A percentile compares a stretch with the other conserved stretches of the same genome.
These are phyloP conservation scores for Gymnogyps californianus DNA, from an alignment of 2,113 vertebrate species.

Conservation along the genomic window DNA sequence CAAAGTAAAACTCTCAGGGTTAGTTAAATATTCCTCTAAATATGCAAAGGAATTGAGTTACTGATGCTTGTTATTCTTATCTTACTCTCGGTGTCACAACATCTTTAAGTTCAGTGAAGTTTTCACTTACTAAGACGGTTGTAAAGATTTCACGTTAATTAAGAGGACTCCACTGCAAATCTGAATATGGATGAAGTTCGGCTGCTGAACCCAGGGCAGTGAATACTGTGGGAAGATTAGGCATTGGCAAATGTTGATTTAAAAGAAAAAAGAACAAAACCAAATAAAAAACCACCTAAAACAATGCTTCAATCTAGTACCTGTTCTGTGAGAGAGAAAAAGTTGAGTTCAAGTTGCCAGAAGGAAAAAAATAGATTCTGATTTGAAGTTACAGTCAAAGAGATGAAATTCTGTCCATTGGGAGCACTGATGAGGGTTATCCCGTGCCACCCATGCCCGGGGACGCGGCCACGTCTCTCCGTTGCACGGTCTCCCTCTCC, in stretches of 20 bases:
- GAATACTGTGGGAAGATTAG: background rate
- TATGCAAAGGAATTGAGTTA: conserved; percentile 39
- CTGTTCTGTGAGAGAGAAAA: background rate
- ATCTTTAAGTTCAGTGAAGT: conserved; percentile 53
- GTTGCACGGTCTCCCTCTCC: rapidly evolving
- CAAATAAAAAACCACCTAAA: background rate
- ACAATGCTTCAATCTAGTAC: background rate
- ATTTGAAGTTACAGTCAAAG: background rate
- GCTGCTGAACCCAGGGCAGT: conserved; percentile 31
- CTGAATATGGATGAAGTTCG: conserved; percentile 33
- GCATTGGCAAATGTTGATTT: conserved; percentile 5
- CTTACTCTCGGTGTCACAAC: conserved; percentile 42
- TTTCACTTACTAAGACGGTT: conserved; percentile 46
- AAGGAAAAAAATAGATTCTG: background rate
- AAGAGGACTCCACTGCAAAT: conserved; percentile 43
- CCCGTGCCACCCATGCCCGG: rapidly evolving
- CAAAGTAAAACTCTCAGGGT: conserved; percentile 1
- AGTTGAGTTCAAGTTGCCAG: background rate
- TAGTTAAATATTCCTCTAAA: conserved; percentile 54
- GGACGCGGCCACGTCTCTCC: background rate
- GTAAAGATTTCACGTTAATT: conserved; percentile 58
- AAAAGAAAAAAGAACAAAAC: background rate
- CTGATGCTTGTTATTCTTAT: conserved; percentile 61
- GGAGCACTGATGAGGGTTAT: background rate
- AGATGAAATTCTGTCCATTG: background rate